These are phyloP conservation scores for Clitarchus hookeri DNA, from an alignment of 2,888 invertebrate genomes.

Conservation along the genomic window DNA sequence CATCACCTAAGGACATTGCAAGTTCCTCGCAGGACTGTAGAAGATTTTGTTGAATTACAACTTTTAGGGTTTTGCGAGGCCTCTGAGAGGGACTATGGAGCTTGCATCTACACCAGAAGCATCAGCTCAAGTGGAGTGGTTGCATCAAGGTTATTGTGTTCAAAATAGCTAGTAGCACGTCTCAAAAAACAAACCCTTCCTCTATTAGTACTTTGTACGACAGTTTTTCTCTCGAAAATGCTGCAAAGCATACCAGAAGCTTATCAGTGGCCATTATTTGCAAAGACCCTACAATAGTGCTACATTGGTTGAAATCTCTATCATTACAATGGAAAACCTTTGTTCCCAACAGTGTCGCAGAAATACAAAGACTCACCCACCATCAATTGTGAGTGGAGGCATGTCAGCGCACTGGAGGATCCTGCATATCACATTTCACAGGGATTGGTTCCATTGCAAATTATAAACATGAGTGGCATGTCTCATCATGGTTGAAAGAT, in stretches of 20 bases:
- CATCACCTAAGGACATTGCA: conserved; percentile 39
- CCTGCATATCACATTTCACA: neutral
- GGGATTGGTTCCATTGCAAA: too few relatives aligned
- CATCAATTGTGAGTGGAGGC: conserved; percentile 39
- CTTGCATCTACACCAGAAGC: conserved; percentile 43
- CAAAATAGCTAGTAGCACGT: conserved; percentile 45
- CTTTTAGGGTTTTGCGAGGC: neutral
- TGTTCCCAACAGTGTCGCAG: conserved; percentile 45
- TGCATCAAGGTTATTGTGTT: conserved; percentile 34
- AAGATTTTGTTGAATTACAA: neutral
- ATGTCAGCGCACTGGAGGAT: conserved; percentile 32
- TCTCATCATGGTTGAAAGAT: neutral
- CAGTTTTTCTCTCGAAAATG: conserved; percentile 44
- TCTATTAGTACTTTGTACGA: conserved; percentile 47
- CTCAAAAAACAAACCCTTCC: conserved; percentile 46
- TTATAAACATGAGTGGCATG: too few relatives aligned
- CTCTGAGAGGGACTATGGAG: neutral
- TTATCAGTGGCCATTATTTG: conserved; percentile 38
- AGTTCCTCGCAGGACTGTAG: conserved; percentile 46
- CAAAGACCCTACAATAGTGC: conserved; percentile 48
- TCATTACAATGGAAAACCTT: conserved; percentile 45
- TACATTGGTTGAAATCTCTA: conserved; percentile 44
- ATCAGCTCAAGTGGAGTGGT: conserved; percentile 38
- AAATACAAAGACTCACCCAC: conserved; percentile 42
- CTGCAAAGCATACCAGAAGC: conserved; percentile 31